phyloP scores from a whole-genome alignment of 2,888 invertebrate genomes.

The Lithophane semibrunnea region DNA sequence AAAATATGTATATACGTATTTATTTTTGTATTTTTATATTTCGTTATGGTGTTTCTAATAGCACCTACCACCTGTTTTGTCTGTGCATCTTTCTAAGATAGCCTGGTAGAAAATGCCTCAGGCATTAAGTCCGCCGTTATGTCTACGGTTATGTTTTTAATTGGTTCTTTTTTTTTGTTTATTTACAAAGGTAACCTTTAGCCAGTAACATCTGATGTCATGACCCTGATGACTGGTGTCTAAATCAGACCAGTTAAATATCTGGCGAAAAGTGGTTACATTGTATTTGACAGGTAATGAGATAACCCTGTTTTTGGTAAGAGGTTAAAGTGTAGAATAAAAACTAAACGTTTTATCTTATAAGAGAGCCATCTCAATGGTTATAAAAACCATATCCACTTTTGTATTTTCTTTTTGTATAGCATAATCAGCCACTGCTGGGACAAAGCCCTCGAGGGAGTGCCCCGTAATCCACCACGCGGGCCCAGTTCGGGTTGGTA shows the following conservation, averaged over 20 bases:
- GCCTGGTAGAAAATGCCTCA: not conserved
- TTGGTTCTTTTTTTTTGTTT: not conserved
- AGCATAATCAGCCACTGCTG: too few species aligned
- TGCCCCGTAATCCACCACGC: too few species aligned
- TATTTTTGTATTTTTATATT: not conserved
- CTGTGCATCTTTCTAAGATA: not conserved
- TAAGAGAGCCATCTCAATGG: not conserved
- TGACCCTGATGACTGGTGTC: not conserved
- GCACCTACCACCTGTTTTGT: not conserved
- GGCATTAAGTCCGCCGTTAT: too few species aligned
- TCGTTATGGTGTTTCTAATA: not conserved
- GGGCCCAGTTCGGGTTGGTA: too few species aligned
- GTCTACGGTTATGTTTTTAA: too few species aligned
- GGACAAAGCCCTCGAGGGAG: too few species aligned
- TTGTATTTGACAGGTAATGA: not conserved
- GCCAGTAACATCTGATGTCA: not conserved
- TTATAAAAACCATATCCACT: not conserved
- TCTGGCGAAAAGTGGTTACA: conserved; percentile 4
- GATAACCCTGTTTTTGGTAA: conserved; percentile 16
- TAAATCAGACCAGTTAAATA: conserved; percentile 6
- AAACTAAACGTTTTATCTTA: conserved; percentile 7
- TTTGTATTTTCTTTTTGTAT: not conserved
- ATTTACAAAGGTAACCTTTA: not conserved
- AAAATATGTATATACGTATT: not conserved
- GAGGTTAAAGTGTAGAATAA: conserved; percentile 6